These are phyloP conservation scores for Ecdyonurus torrentis DNA, from an alignment of 2,888 invertebrate species.

Conservation along the genomic window DNA sequence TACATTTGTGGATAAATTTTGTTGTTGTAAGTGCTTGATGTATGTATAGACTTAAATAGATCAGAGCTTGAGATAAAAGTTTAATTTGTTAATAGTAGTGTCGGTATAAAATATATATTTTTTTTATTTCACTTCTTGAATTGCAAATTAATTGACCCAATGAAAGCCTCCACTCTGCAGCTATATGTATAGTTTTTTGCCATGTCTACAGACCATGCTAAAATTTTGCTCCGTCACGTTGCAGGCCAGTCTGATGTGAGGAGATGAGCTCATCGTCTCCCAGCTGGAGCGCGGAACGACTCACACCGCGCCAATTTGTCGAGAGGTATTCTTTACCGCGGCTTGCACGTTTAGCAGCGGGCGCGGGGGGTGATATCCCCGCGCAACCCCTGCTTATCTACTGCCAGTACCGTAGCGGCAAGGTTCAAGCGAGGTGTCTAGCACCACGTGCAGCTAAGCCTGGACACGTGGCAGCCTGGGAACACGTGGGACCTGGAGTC, in stretches of 20 bases:
- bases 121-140: no score
- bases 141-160: no score
- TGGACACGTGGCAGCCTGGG: conserved; percentile 15
- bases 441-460: conserved; percentile 16
- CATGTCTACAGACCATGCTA: no score
- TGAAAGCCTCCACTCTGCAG: no score
- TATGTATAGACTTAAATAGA: no score
- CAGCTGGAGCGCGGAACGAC: conserved; percentile 10
- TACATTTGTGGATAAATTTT: no score
- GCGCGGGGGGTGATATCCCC: conserved; percentile 28
- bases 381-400: conserved; percentile 41
- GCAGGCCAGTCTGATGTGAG: not conserved
- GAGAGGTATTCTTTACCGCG: conserved; percentile 42
- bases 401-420: conserved; percentile 40
- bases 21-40: no score
- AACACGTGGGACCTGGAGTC: conserved; percentile 35
- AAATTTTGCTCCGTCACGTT: no score
- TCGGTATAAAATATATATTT: no score
- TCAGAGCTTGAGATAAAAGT: no score
- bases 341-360: conserved; percentile 35
- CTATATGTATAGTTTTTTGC: no score
- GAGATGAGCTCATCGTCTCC: not conserved
- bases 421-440: conserved; percentile 41
- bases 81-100: no score
- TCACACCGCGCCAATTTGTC: conserved; percentile 31